A percentile compares a stretch with the other conserved stretches of the same genome.
Conservation (phyloP, 2,113 vertebrate species). For the Crypturellus undulatus region DNA sequence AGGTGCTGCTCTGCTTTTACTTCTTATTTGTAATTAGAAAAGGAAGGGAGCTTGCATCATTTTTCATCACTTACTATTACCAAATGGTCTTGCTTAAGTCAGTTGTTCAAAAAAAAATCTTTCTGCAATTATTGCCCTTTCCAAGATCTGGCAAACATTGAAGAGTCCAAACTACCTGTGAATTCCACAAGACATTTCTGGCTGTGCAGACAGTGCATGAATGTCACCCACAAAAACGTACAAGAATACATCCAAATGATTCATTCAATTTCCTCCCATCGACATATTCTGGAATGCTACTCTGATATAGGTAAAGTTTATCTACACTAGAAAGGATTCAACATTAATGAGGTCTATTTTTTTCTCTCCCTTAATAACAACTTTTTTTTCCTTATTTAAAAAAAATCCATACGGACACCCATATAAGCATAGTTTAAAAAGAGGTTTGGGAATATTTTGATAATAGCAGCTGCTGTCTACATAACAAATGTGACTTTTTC, state of each 20-base stretch:
- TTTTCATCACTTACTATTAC: neutral
- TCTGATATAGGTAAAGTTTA: neutral
- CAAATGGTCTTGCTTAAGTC: neutral
- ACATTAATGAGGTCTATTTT: neutral
- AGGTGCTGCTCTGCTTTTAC: neutral
- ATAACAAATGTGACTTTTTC: neutral
- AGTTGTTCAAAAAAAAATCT: neutral
- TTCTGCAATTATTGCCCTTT: neutral
- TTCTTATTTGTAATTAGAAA: neutral
- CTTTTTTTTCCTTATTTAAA: neutral
- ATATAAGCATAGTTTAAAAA: neutral
- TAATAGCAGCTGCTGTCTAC: conserved; percentile 9
- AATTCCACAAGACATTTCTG: neutral
- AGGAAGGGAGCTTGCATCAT: neutral
- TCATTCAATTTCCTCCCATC: neutral
- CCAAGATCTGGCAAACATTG: neutral
- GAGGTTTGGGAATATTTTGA: neutral
- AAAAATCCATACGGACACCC: neutral
- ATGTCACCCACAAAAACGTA: neutral
- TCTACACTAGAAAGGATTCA: neutral
- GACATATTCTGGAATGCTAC: neutral
- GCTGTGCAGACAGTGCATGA: neutral
- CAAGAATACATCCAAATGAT: neutral
- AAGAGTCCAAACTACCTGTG: neutral
- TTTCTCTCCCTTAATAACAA: neutral